Base-by-base conservation (phyloP, 2,797 vertebrate species). In the Lepus oiostolus region DNA sequence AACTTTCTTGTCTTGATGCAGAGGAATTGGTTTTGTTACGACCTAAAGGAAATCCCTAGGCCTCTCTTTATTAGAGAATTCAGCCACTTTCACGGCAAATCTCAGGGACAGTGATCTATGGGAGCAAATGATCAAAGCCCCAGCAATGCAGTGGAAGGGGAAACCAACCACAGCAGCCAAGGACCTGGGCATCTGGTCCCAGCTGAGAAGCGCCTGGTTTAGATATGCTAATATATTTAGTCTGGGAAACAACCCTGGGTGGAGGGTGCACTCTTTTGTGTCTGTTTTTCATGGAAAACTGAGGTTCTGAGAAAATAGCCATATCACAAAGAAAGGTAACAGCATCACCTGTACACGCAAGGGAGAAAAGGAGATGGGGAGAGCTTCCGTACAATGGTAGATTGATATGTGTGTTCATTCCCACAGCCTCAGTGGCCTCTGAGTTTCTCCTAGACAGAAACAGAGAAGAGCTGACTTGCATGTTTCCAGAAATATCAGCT, bases 81-180 rank as follows among this genome's bases (percentile, higher is more conserved):
- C 32, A 28, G 7, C 0, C 0, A 17, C 1, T 7, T 21, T 13
- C 30, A 4, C 7, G 50, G 0, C 4, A 92, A 86, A 10, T 4
- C 6, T 26, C 50, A 52, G 28, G n/a, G 14, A 70, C 63, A 12
- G n/a, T 5, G 38, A 24, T 2, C 4, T 21, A 7, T 30, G 13
- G 22, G 35, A 60, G 0, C 3, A 12, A 58, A 72, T 21, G 9
- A 4, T n/a, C 11, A 42, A 50, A 28, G 32, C 7, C 14, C 22
- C 54, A 47, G 21, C 11, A 38, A 6, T n/a, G 2, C 24, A 63
- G 3, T 2, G 7, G 5, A 82, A 38, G 2, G 26, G 3, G 19
- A 21, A 63, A 42, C 0, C 12, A 21, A 28, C 10, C 4, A 9
- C 21, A 12, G 17, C 24, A 38, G 42, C 4, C 7, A 7, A n/a